Base-by-base conservation (phyloP, 2,113 vertebrate genomes). In the Daboia siamensis region DNA sequence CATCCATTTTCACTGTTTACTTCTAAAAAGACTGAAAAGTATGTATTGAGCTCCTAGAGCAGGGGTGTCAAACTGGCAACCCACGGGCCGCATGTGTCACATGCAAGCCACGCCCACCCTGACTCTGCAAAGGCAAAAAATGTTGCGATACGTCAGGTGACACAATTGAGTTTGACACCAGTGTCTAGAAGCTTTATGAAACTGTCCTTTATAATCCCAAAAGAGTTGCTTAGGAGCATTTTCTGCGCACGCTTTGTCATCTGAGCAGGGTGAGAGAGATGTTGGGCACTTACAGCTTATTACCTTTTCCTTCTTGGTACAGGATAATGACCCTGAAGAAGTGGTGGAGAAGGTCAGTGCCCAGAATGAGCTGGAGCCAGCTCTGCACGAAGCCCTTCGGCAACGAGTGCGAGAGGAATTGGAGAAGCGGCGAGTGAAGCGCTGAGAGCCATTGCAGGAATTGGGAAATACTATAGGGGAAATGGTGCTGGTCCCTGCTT, bases 311-410 rank as follows among this genome's bases (percentile, higher is more conserved):
- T 51, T 51, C 96, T 90, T 56, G 29, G 48, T n/a, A 1, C 95
- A 99, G 98, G 98, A 98, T 33, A 98, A 98, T 93, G 97, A 98
- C 59, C 98, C 98, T 1, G 97, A 97, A 94, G 97, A 96, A 92
- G 98, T 99, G 92, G 98, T 97, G 44, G 96, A 98, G 90, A 96
- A 97, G 56, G 98, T 99, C 7, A 98, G 98, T 8, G 95, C 97
- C 91, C 98, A 97, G 93, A 98, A 98, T 51, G 96, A 97, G 90
- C 96, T 99, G 96, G 98, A 99, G 89, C 93, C 97, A 5, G 95
- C 97, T 90, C 98, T 99, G 98, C 98, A 94, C 89, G 97, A 98
- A 23, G 98, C 98, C 87, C 96, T 99, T 94, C 96, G 97, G 94
- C 93, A 96, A 86, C 98, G 98, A 12, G 96, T 99, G 94, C 97